Evolutionary conservation across 2,888 invertebrate genomes (phyloP).

Genomic region (Amphipoea lucens): DNA sequence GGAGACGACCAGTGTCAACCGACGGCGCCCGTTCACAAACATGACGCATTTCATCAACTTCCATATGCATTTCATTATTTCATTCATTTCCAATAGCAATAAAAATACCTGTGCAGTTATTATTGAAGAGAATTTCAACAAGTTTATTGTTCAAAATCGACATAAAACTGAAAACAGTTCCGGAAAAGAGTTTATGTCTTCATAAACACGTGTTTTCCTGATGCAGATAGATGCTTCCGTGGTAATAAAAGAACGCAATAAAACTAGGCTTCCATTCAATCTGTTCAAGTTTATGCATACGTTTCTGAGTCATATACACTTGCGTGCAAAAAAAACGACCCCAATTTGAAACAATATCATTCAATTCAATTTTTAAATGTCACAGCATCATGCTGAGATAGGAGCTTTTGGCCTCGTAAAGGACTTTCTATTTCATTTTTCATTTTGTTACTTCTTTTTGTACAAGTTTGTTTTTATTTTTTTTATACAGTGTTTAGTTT

Average conservation of each 20-base stretch:
- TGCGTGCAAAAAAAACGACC: too few species aligned
- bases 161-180: constrained; percentile 45
- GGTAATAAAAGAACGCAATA: constrained; percentile 40
- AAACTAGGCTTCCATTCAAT: constrained; percentile 40
- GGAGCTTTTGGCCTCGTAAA: too few species aligned
- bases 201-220: constrained; percentile 53
- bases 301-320: constrained; percentile 2
- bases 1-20: background rate
- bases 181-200: constrained; percentile 53
- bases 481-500: too few species aligned
- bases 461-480: too few species aligned
- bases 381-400: too few species aligned
- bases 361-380: too few species aligned
- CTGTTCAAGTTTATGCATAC: constrained; percentile 41
- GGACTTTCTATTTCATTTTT: too few species aligned
- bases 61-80: constrained; percentile 20
- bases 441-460: too few species aligned
- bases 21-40: background rate
- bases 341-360: too few species aligned
- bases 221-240: constrained; percentile 39
- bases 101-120: constrained; percentile 38
- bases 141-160: constrained; percentile 53
- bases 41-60: background rate
- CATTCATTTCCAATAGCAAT: constrained; percentile 21
- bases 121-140: constrained; percentile 45